Evolutionary conservation across 2,888 invertebrate species (phyloP), one percentile per base, ranked within the genome.

Genomic region (Hoplodrina blanda): DNA sequence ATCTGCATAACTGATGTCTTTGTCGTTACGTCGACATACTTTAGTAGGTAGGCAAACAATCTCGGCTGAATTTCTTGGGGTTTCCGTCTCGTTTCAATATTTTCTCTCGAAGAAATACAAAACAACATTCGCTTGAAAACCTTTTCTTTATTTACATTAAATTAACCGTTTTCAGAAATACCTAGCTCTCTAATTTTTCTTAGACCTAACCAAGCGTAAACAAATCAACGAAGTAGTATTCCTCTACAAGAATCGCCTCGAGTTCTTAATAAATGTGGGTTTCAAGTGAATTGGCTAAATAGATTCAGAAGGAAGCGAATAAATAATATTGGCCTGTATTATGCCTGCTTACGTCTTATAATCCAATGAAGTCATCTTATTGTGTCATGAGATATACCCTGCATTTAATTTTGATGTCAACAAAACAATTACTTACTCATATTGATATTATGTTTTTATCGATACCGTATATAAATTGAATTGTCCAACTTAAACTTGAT

Each of bases 1-100:
- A 91, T 91, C 89, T 91, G 89, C 90, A 92, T 93, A 89, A 88
- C 89, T 89, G 85, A 92, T 91, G 89, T 76, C 73, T 68, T 66
- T 76, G 75, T 84, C 83, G 74, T 80, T 75, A 57, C 72, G 44
- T 61, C 70, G 44, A 68, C 81, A 69, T 70, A 66, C 61, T 73
- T 44, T 41, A 54, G 69, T 50, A 52, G 44, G 61, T 56, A 71
- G 63, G 59, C 62, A 69, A 72, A 64, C 68, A 72, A 73, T 68
- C 61, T 69, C 8, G 57, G 56, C 19, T 52, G 55, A 69, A 74
- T 70, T 54, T 57, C n/a, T 68, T 76, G 10, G 10, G 50, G 71
- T 67, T 71, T 55, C 13, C 50, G 25, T 67, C 49, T 67, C 25
- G 52, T 62, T 61, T 54, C 56, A 73, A 80, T 60, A 80, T 77